phyloP scores from a whole-genome alignment of 2,797 vertebrate species.

The Tolypeutes matacus region DNA sequence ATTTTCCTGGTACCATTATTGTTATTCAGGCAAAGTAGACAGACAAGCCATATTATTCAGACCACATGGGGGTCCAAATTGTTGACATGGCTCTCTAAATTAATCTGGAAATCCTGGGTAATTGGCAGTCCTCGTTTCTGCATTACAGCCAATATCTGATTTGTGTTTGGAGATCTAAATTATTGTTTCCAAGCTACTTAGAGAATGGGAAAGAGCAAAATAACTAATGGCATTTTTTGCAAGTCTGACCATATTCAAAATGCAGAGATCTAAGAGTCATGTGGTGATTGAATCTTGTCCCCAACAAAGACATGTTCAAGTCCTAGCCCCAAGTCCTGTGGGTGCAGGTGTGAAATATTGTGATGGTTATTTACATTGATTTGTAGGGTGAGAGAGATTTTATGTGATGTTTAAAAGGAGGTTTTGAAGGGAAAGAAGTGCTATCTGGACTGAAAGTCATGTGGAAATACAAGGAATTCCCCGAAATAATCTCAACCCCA shows the following conservation, averaged over 20 bases:
- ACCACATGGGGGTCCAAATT: background rate
- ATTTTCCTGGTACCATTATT: background rate
- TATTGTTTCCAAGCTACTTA: background rate
- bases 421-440: background rate
- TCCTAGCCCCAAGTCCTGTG: too few relatives aligned
- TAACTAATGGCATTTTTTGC: background rate
- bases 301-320: too few relatives aligned
- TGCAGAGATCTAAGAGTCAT: background rate
- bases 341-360: too few relatives aligned
- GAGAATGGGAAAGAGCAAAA: background rate
- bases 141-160: background rate
- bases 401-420: too few relatives aligned
- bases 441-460: too few relatives aligned
- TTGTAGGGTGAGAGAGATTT: too few relatives aligned
- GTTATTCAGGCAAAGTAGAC: slow-evolving; percentile 1
- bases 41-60: background rate
- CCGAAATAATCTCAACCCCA: background rate
- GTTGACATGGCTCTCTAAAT: background rate
- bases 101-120: background rate
- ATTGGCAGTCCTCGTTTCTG: background rate
- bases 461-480: too few relatives aligned
- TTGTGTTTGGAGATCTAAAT: background rate
- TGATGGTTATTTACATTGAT: too few relatives aligned
- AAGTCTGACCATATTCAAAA: slow-evolving; percentile 7
- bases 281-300: too few relatives aligned